These are phyloP conservation scores for Mellivora capensis DNA, from an alignment of 2,113 vertebrate species.

Conservation along the genomic window DNA sequence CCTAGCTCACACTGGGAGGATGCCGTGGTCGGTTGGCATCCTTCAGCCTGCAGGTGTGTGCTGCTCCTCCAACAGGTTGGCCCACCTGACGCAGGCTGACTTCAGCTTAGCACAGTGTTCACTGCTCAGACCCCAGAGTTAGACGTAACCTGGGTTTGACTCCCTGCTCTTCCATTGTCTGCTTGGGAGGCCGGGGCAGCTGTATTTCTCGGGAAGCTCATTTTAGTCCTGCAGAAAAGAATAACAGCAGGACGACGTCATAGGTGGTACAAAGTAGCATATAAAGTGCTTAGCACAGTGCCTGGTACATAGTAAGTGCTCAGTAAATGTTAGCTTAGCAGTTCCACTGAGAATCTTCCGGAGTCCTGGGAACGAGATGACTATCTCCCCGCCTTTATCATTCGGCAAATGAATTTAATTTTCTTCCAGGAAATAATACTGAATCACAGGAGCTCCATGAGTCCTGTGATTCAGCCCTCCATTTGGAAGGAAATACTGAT, in stretches of 20 bases:
- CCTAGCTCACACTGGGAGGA: neutral
- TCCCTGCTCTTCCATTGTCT: neutral
- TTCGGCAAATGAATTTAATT: neutral
- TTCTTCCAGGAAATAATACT: neutral
- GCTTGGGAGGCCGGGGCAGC: neutral
- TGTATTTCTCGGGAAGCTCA: neutral
- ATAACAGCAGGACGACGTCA: neutral
- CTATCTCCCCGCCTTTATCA: neutral
- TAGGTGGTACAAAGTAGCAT: neutral
- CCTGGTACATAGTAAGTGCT: slow-evolving; percentile 65
- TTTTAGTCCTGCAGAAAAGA: neutral
- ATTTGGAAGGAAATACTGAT: neutral
- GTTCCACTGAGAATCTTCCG: neutral
- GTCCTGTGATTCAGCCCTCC: neutral
- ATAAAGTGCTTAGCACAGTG: slow-evolving; percentile 52
- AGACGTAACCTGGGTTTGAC: neutral
- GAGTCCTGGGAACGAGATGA: neutral
- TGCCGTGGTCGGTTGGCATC: neutral
- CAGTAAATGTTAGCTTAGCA: slow-evolving; percentile 65
- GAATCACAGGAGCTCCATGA: neutral
- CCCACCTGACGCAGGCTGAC: neutral
- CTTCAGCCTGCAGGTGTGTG: neutral
- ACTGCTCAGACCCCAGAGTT: neutral
- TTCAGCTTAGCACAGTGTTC: neutral
- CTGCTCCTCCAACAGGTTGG: neutral